Conservation (phyloP, 1,140 invertebrate species). For the Cepaea nemoralis region DNA sequence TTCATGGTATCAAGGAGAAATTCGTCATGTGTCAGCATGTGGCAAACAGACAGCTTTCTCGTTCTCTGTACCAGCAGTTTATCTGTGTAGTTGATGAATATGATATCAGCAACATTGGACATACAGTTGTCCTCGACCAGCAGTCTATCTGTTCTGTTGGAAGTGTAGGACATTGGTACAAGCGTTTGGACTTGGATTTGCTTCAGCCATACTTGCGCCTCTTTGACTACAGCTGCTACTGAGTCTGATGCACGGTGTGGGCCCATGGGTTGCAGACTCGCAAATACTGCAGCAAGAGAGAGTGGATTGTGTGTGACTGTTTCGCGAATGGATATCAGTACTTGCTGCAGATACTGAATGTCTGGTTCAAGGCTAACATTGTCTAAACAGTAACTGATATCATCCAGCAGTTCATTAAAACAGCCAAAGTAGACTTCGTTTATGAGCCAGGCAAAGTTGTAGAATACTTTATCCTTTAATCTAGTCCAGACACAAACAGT, state of each 20-base stretch:
- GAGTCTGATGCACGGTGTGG: neutral
- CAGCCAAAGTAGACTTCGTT: constrained; percentile 50
- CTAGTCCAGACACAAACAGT: constrained; percentile 34
- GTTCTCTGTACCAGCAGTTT: constrained; percentile 18
- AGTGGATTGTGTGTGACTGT: constrained; percentile 44
- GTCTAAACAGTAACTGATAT: constrained; percentile 44
- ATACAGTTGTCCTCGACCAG: constrained; percentile 20
- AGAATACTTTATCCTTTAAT: constrained; percentile 47
- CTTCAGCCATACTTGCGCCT: constrained; percentile 45
- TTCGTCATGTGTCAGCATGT: constrained; percentile 20
- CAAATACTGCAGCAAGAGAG: constrained; percentile 44
- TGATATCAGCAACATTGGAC: neutral
- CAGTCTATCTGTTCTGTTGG: constrained; percentile 26
- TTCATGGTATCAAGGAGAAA: neutral
- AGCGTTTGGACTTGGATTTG: constrained; percentile 46
- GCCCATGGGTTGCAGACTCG: constrained; percentile 32
- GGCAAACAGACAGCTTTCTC: neutral
- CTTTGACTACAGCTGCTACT: constrained; percentile 28
- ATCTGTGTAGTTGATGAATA: neutral
- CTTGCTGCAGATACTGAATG: constrained; percentile 40
- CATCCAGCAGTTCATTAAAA: constrained; percentile 46
- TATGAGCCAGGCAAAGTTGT: constrained; percentile 50
- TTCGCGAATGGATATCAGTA: constrained; percentile 38
- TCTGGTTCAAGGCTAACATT: constrained; percentile 43
- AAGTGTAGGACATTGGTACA: constrained; percentile 39